A percentile compares a stretch with the other conserved stretches of the same genome.
phyloP scores from a whole-genome alignment of 2,113 vertebrate genomes.

The Lagopus muta region DNA sequence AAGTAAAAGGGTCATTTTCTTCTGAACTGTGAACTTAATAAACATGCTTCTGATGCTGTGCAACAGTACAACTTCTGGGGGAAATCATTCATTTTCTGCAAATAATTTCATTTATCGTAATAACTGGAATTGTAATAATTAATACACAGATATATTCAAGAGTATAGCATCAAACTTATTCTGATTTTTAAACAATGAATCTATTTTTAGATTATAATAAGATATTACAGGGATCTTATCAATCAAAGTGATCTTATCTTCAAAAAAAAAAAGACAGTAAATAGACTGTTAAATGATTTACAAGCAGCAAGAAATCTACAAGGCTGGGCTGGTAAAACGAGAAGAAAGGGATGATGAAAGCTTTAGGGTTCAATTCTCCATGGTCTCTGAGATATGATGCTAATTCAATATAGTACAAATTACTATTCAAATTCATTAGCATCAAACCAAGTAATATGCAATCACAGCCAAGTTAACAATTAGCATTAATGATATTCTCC shows the following conservation, averaged over 20 bases:
- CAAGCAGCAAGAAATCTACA: background rate
- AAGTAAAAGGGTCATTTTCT: background rate
- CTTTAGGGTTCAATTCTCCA: constrained; percentile 54
- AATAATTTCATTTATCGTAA: background rate
- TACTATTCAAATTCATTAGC: constrained; percentile 66
- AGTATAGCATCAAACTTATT: background rate
- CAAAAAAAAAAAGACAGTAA: background rate
- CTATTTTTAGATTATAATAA: background rate
- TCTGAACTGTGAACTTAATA: background rate
- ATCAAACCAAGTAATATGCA: constrained; percentile 50
- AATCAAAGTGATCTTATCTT: background rate
- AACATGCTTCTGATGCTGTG: background rate
- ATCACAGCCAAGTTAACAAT: constrained; percentile 65
- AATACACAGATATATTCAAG: background rate
- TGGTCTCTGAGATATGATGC: constrained; percentile 32
- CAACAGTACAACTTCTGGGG: background rate
- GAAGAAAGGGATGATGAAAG: constrained; percentile 14
- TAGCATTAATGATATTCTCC: constrained; percentile 62
- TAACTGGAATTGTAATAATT: background rate
- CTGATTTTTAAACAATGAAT: background rate
- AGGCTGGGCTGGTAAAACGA: background rate
- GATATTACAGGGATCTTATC: background rate
- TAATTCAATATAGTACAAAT: constrained; percentile 70
- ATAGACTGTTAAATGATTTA: constrained; percentile 10
- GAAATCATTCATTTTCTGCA: background rate